Base-by-base conservation (phyloP, 2,113 vertebrate species). In the Coracopsis vasa region DNA sequence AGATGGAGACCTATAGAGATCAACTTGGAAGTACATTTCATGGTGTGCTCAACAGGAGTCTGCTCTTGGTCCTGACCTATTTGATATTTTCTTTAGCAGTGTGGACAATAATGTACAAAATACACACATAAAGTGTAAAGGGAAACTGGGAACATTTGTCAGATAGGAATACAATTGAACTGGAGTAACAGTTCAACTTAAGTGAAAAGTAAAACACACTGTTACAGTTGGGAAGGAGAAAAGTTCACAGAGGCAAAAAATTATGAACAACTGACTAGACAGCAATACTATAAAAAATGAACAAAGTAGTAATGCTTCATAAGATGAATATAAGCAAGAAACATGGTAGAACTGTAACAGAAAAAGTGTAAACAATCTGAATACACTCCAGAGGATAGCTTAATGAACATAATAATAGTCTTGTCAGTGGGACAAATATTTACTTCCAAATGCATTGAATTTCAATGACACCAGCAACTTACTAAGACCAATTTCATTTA, bases 341-440 rank as follows among this genome's bases (percentile, higher is more conserved):
- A 73, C 8, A 6, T 0, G 0, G 29, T 13, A 72, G 6, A 14
- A 65, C 15, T 45, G 16, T 5, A 50, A 6, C 67, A 61, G 67
- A 19, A 17, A 25, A 42, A 42, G 17, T 2, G 5, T 21, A 44
- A 73, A 45, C 18, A 44, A 44, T 9, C 23, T 41, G 44, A 82
- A 79, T 61, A 74, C 23, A 72, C 33, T 60, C 18, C 47, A 90
- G 27, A 85, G 39, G 15, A 71, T 45, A 80, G 56, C 21, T 58
- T 62, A 70, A 70, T 21, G 17, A 87, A 64, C 35, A 65, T 11
- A 60, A 11, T 42, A 86, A 66, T 20, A 65, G 33, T 12, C 47
- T 65, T 60, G 29, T 6, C 41, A 77, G 44, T 53, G 15, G 27
- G n/a, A 82, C 28, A 83, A 70, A 61, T 66, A 75, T 11, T 87